phyloP scores from a whole-genome alignment of 1,140 invertebrate genomes.

The Dryas iulia region DNA sequence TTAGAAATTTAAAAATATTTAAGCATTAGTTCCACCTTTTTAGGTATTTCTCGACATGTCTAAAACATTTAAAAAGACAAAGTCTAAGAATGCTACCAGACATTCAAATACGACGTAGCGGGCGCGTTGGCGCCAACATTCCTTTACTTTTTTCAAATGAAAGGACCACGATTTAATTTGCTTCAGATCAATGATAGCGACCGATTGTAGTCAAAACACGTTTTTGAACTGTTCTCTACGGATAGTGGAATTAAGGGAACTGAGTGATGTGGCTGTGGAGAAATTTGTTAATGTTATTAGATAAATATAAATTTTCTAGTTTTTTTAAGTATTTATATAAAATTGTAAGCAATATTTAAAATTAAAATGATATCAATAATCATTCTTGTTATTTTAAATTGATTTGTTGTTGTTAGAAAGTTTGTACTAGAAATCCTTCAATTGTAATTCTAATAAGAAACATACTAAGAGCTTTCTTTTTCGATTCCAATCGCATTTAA shows the following conservation, averaged over 20 bases:
- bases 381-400: too few relatives aligned
- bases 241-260: neutral
- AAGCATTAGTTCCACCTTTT: conserved; percentile 18
- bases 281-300: neutral
- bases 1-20: conserved; percentile 17
- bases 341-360: too few relatives aligned
- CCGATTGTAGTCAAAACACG: conserved; percentile 22
- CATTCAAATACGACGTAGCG: conserved; percentile 57
- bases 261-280: neutral
- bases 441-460: too few relatives aligned
- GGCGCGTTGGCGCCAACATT: conserved; percentile 73
- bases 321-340: neutral
- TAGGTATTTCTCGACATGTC: conserved; percentile 27
- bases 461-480: too few relatives aligned
- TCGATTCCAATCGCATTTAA: too few relatives aligned
- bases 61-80: conserved; percentile 36
- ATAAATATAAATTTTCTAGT: neutral
- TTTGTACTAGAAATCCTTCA: too few relatives aligned
- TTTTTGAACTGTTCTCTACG: neutral
- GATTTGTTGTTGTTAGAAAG: too few relatives aligned
- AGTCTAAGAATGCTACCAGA: conserved; percentile 39
- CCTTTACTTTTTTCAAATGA: conserved; percentile 48
- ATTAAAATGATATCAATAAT: too few relatives aligned
- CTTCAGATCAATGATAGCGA: conserved; percentile 42
- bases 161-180: conserved; percentile 52